Base-by-base conservation (phyloP, 2,888 invertebrate genomes). In the Plebejus anna region DNA sequence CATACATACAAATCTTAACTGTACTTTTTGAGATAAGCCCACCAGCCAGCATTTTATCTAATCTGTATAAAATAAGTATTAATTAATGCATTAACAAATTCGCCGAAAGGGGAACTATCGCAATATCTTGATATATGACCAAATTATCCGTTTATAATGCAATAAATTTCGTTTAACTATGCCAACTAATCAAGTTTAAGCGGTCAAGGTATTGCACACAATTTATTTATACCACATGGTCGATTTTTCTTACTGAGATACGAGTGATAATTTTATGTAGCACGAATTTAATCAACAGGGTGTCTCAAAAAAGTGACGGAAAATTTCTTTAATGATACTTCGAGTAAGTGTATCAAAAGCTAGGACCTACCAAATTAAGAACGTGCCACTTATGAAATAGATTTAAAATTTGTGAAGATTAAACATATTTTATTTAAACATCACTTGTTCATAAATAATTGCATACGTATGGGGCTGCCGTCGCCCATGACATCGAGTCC, bases 81-180 rank as follows among this genome's bases (percentile, higher is more conserved):
- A 36, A 66, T 66, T 32, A 66, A 66, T 66, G 32, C 32, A 66
- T 13, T 36, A 66, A 66, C 36, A 66, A 32, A 66, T 66, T 66
- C 32, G 66, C 22, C 66, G 66, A 66, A 66, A 66, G 66, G 28
- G 3, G 61, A 66, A 1, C 32, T 66, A 66, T 66, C 66, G 66
- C 66, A 66, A 66, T 16, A 66, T 32, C 13, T 32, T 66, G 66
- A 66, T 66, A 5, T 36, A 66, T 36, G 66, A 36, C 32, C 32
- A 13, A 66, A 61, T 28, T 66, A 66, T 66, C 66, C 36, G 32
- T 36, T 66, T 66, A 66, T 66, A 66, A 66, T 66, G 66, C 66
- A 32, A 66, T 66, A 32, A 66, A 66, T 66, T 32, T 66, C 13
- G 32, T 32, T 66, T 36, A 32, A 66, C 66, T 36, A 66, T 16